Percentiles rank a stretch among this genome's conserved stretches.
These are phyloP conservation scores for Apodemia zela DNA, from an alignment of 2,888 invertebrate genomes.

Conservation along the genomic window DNA sequence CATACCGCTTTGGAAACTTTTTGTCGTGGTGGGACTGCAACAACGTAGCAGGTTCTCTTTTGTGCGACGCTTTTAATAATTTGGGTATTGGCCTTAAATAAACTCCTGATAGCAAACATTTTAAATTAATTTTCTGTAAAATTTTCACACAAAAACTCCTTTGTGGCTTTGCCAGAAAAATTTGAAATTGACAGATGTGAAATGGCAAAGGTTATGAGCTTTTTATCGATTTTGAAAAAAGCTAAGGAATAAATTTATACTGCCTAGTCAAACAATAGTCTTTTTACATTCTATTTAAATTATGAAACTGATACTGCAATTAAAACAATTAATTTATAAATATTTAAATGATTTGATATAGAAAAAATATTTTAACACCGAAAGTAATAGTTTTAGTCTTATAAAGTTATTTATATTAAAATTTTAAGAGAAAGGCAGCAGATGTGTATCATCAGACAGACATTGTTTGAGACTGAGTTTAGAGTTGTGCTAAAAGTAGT, in stretches of 20 bases:
- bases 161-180: conserved; percentile 6
- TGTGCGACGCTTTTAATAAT: conserved; percentile 55
- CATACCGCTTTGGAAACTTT: conserved; percentile 57
- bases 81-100: conserved; percentile 48
- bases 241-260: neutral
- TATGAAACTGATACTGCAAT: neutral
- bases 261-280: neutral
- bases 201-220: conserved; percentile 16
- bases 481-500: too few species aligned
- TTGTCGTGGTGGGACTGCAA: conserved; percentile 50
- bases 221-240: neutral
- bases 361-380: too few species aligned
- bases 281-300: neutral
- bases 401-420: too few species aligned
- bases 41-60: conserved; percentile 58
- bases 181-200: conserved; percentile 7
- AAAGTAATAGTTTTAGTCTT: too few species aligned
- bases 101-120: conserved; percentile 56
- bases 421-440: too few species aligned
- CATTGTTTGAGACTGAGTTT: too few species aligned
- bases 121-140: conserved; percentile 24
- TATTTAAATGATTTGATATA: too few species aligned
- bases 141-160: conserved; percentile 5
- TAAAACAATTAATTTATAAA: neutral
- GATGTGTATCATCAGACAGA: too few species aligned